Base-by-base conservation (phyloP, 2,113 vertebrate genomes). In the Gymnorhina tibicen region DNA sequence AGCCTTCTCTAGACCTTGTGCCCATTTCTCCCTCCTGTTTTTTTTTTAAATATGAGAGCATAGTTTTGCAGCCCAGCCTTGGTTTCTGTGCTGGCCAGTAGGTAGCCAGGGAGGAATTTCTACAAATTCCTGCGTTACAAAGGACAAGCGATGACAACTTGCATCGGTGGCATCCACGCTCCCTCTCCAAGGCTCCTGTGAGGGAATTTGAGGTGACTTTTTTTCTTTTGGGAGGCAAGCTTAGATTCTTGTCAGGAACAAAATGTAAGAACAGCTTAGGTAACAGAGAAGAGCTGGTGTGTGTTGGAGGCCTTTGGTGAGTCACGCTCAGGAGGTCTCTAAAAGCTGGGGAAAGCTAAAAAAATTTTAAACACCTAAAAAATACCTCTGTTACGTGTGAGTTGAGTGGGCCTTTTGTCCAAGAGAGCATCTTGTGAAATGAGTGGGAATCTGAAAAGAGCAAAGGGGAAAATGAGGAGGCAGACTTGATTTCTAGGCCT, bases 251-350 rank as follows among this genome's bases (percentile, higher is more conserved):
- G 9, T n/a, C 59, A 60, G 49, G 66, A 91, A 49, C 15, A 20
- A 77, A 56, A 27, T 1, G 0, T 87, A 44, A 72, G 37, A 86
- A 70, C 32, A 91, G 6, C 13, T 56, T 79, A 41, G 23, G 17
- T 91, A 82, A 67, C 39, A 74, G 92, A 13, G 26, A 44, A 67
- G 52, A 87, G 67, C 41, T 80, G 58, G 26, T 73, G 24, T 69
- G 46, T 63, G 35, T 70, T 87, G 80, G 73, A 91, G 76, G 47
- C 39, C 42, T 81, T 67, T 67, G 66, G 27, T 90, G 62, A 91
- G n/a, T 49, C 92, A 78, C 3, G 1, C 18, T 91, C 53, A 63
- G 35, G 13, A 58, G 77, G 39, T 55, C 64, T 87, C 64, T 47
- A 35, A 91, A 86, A 95, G 10, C 32, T 62, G 26, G 37, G 21